Conservation (phyloP, 1,140 invertebrate genomes). For the Meloidogyne chitwoodi region DNA sequence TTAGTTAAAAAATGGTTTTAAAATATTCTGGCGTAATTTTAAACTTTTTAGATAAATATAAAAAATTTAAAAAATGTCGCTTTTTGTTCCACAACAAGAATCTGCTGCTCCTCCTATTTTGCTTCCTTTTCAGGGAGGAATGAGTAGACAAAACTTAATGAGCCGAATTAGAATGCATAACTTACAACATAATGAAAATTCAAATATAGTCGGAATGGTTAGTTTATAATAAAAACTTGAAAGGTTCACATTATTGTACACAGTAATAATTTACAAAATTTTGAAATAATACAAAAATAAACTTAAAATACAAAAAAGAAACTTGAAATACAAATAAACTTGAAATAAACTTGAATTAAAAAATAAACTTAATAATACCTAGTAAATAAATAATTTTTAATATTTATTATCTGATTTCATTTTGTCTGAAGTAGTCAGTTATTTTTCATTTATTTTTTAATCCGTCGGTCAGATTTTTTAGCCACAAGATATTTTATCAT, state of each 20-base stretch:
- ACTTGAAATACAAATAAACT: too few species aligned
- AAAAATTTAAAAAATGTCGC: background rate
- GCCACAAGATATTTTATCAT: background rate
- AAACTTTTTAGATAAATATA: too few species aligned
- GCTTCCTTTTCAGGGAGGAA: conserved; percentile 14
- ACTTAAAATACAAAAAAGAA: too few species aligned
- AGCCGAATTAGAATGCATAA: conserved; percentile 16
- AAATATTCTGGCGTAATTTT: too few species aligned
- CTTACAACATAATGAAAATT: background rate
- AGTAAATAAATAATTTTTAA: too few species aligned
- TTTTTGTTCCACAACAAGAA: conserved; percentile 4
- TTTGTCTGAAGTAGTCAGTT: background rate
- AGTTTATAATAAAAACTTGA: background rate
- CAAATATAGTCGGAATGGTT: background rate
- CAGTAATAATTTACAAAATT: background rate
- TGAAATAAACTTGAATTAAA: too few species aligned
- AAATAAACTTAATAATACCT: too few species aligned
- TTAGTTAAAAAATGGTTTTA: too few species aligned
- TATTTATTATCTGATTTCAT: background rate
- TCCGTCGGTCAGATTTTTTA: background rate
- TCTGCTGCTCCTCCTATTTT: conserved; percentile 10
- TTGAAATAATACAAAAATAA: too few species aligned
- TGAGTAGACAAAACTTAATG: conserved; percentile 16
- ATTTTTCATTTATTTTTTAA: background rate
- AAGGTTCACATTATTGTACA: background rate